Conservation (phyloP, 2,113 vertebrate genomes). For the Oryctolagus cuniculus region mOryCun1.1 NC_091439.1:89803501-89804000, state of each 20-base stretch:
- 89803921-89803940: slow-evolving; percentile 69
- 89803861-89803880: slow-evolving; percentile 41
- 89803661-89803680: background rate
- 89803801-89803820: slow-evolving; percentile 50
- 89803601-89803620: background rate
- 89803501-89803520: background rate
- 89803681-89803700: background rate
- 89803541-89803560: background rate
- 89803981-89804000: slow-evolving; percentile 57
- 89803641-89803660: background rate
- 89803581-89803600: background rate
- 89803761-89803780: background rate
- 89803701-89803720: background rate
- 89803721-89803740: background rate
- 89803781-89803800: slow-evolving; percentile 21
- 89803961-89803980: slow-evolving; percentile 64
- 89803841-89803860: slow-evolving; percentile 2
- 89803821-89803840: slow-evolving; percentile 50
- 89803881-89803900: slow-evolving; percentile 75
- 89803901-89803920: slow-evolving; percentile 61
- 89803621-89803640: background rate
- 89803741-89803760: background rate
- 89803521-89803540: background rate
- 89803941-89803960: slow-evolving; percentile 69
- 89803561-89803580: background rate